Conservation (phyloP, 1,140 invertebrate genomes). For the Trachymyrmex cornetzi region DNA sequence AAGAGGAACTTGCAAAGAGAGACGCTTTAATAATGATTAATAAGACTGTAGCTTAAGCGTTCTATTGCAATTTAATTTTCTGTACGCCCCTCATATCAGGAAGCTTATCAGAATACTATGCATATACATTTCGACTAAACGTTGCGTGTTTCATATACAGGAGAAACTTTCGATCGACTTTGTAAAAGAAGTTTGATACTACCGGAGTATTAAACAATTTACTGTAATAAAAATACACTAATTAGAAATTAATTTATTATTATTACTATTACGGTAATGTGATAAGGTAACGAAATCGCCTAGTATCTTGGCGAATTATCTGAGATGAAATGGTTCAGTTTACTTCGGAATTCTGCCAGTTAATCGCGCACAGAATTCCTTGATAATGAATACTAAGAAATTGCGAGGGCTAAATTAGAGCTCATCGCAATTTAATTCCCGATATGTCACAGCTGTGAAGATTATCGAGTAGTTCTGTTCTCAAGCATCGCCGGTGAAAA, state of each 20-base stretch:
- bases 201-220: constrained; percentile 11
- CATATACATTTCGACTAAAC: background rate
- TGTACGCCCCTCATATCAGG: background rate
- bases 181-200: background rate
- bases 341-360: background rate
- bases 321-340: background rate
- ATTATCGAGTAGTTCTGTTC: constrained; percentile 56
- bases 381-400: constrained; percentile 30
- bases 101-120: constrained; percentile 3
- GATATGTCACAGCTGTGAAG: constrained; percentile 60
- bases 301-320: constrained; percentile 42
- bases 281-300: background rate
- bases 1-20: background rate
- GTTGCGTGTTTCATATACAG: background rate
- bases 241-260: constrained; percentile 46
- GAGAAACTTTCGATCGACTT: background rate
- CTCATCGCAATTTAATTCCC: constrained; percentile 64
- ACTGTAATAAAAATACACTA: constrained; percentile 22
- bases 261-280: background rate
- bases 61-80: constrained; percentile 43
- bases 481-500: constrained; percentile 23
- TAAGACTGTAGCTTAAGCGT: background rate
- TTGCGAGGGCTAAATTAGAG: background rate
- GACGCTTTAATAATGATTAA: background rate
- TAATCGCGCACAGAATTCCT: constrained; percentile 11